Evolutionary conservation across 2,113 vertebrate genomes (phyloP), one percentile per base, ranked within the genome.

Genomic region (Nibea albiflora): DNA sequence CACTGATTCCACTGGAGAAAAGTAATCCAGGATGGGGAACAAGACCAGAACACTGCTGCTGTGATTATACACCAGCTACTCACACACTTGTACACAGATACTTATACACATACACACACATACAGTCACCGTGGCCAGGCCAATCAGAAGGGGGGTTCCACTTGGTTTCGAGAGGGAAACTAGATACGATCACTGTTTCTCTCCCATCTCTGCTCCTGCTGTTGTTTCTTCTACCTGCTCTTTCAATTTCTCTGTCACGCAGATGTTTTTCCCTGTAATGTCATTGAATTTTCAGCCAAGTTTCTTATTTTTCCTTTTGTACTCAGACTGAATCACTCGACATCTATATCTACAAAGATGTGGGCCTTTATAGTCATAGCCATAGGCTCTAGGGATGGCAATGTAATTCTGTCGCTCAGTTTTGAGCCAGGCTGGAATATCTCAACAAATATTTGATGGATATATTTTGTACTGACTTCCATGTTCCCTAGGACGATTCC

Each of bases 61-160:
- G 66, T 83, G 76, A 76, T 85, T 74, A 67, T 61, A 54, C 75
- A 75, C 60, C 56, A 73, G 22, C 62, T 68, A 31, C 88, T 66
- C 65, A 28, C 24, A 44, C 80, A 77, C 74, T 71, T 65, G 20
- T 68, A 76, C 39, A 50, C 53, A 64, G 69, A 81, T 80, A 84
- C 56, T 78, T 77, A 44, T 58, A 72, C 84, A 81, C 81, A 79
- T 78, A 73, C 74, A 53, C 73, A 72, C 79, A 70, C 58, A 83
- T 63, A 72, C 83, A 66, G 24, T 78, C 39, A 68, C 79, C 73
- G 76, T 5, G 0, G 74, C 66, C 90, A 85, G 81, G 39, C 47
- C 79, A 89, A 85, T 88, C 88, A 91, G 76, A 78, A 76, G 63
- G 78, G 68, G 81, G 85, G 88, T 88, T 93, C 74, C 82, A 75